Evolutionary conservation across 2,888 invertebrate genomes (phyloP).

Genomic region (Ctena decussata): DNA sequence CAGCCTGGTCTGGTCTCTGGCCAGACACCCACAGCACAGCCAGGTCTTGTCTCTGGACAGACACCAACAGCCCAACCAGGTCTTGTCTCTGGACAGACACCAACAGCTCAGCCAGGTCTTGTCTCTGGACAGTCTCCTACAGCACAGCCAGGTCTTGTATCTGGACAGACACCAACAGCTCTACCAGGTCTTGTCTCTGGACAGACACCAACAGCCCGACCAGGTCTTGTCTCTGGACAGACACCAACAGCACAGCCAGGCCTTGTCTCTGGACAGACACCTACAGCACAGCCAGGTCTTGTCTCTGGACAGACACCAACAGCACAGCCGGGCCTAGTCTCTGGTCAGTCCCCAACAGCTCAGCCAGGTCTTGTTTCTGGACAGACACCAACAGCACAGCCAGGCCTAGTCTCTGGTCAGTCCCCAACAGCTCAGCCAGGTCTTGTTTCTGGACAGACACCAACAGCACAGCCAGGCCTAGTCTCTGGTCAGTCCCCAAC

Average conservation of each 20-base stretch:
- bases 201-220: slow-evolving; percentile 55
- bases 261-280: slow-evolving; percentile 35
- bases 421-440: slow-evolving; percentile 59
- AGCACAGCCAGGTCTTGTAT: slow-evolving; percentile 9
- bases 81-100: slow-evolving; percentile 13
- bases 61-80: no score
- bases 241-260: slow-evolving; percentile 58
- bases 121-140: slow-evolving; percentile 53
- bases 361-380: slow-evolving; percentile 17
- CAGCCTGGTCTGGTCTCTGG: slow-evolving; percentile 28
- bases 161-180: slow-evolving; percentile 53
- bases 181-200: slow-evolving; percentile 37
- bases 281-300: slow-evolving; percentile 49
- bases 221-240: slow-evolving; percentile 13
- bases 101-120: slow-evolving; percentile 57
- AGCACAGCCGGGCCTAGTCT: slow-evolving; percentile 39
- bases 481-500: slow-evolving; percentile 53
- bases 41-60: no score
- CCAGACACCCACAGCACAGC: slow-evolving; percentile 42
- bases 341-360: slow-evolving; percentile 58
- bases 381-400: slow-evolving; percentile 56
- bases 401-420: slow-evolving; percentile 27
- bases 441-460: slow-evolving; percentile 12
- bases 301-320: slow-evolving; percentile 44
- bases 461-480: slow-evolving; percentile 56